Conservation (phyloP, 53 echinoderm and acorn worm species). For the Antedon mediterranea region DNA sequence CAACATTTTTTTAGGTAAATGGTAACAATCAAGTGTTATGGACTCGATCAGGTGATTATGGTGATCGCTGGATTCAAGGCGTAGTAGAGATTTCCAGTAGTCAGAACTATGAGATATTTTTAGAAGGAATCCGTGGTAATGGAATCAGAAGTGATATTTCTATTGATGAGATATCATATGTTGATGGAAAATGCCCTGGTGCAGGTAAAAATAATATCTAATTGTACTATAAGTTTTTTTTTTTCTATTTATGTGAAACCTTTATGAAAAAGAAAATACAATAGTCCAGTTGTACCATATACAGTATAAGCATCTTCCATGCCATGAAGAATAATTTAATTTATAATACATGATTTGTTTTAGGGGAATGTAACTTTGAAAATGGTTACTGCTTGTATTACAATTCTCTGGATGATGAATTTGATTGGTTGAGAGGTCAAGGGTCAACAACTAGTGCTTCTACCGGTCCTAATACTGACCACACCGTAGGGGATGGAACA, state of each 20-base stretch:
- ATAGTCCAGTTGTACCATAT: too few species aligned
- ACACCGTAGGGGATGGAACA: conserved; percentile 18
- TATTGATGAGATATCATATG: conserved; percentile 64
- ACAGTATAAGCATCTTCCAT: too few species aligned
- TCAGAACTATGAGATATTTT: conserved; percentile 26
- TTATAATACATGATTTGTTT: background rate
- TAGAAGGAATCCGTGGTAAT: conserved; percentile 44
- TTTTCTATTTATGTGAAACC: too few species aligned
- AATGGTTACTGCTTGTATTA: conserved; percentile 24
- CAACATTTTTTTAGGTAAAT: background rate
- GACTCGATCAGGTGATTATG: conserved; percentile 46
- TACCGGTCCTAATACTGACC: conserved; percentile 36
- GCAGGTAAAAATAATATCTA: conserved; percentile 8
- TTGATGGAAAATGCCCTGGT: conserved; percentile 21
- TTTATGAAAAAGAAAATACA: too few species aligned
- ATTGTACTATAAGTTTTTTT: too few species aligned
- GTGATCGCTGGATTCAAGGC: conserved; percentile 45
- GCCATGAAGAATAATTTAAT: too few species aligned
- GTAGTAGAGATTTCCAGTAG: conserved; percentile 21
- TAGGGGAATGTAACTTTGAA: conserved; percentile 79
- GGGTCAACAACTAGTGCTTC: conserved; percentile 32
- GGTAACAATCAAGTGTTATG: conserved; percentile 12
- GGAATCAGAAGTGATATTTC: conserved; percentile 39
- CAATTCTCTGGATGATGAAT: conserved; percentile 16
- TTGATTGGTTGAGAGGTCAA: conserved; percentile 51